A percentile compares a stretch with the other conserved stretches of the same genome.
phyloP scores from a whole-genome alignment of 2,888 invertebrate genomes.

The Poecilus cupreus region DNA sequence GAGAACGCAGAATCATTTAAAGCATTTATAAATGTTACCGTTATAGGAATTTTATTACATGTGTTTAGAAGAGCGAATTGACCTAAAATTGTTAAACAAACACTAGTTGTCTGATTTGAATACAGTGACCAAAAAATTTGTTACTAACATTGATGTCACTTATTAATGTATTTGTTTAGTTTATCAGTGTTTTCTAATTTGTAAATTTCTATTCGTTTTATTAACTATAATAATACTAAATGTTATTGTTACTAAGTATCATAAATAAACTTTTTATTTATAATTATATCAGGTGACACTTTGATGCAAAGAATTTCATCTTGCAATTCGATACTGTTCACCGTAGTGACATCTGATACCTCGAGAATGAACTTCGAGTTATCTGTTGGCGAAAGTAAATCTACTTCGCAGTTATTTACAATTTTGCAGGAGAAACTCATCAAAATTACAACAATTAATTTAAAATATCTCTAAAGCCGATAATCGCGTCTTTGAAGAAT shows the following conservation, averaged over 20 bases:
- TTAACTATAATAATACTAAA: constrained; percentile 27
- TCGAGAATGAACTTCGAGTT: neutral
- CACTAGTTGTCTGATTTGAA: neutral
- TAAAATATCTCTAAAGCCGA: too few species aligned
- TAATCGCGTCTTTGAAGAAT: too few species aligned
- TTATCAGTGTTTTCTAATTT: constrained; percentile 39
- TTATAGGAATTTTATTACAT: constrained; percentile 13
- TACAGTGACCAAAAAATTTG: neutral
- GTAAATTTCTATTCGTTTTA: constrained; percentile 44
- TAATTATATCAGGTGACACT: neutral
- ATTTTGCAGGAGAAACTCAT: too few species aligned
- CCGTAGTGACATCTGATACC: constrained; percentile 13
- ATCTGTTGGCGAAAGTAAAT: neutral
- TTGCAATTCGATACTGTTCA: neutral
- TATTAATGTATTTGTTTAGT: constrained; percentile 34
- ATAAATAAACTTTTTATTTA: constrained; percentile 41
- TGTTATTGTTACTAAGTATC: constrained; percentile 38
- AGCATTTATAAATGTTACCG: constrained; percentile 13
- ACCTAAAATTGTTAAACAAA: neutral
- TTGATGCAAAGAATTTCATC: constrained; percentile 15
- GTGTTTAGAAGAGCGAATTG: neutral
- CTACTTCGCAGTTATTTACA: neutral
- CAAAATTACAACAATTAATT: too few species aligned
- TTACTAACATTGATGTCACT: neutral
- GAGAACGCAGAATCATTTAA: neutral